A percentile compares a stretch with the other conserved stretches of the same genome.
These are phyloP conservation scores for Actias luna DNA, from an alignment of 2,888 invertebrate species.

Conservation along the genomic window DNA sequence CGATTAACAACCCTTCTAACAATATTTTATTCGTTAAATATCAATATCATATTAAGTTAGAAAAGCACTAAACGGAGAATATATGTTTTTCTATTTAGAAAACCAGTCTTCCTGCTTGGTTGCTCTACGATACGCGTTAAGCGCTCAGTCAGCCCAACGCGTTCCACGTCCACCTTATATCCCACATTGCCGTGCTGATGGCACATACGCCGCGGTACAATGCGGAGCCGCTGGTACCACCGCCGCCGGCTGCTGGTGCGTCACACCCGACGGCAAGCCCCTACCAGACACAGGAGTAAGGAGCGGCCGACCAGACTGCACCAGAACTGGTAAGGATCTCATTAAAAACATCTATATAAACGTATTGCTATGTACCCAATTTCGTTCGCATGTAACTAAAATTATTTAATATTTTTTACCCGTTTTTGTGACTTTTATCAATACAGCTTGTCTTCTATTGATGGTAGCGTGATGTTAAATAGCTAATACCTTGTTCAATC, in stretches of 20 bases:
- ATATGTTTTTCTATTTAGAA: slow-evolving; percentile 37
- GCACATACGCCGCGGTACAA: slow-evolving; percentile 92
- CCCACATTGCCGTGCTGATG: slow-evolving; percentile 91
- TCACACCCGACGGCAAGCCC: slow-evolving; percentile 91
- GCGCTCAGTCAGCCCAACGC: slow-evolving; percentile 57
- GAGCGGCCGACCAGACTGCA: slow-evolving; percentile 86
- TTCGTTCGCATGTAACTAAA: too few species aligned
- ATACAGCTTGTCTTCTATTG: too few species aligned
- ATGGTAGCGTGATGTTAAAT: too few species aligned
- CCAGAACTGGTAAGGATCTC: slow-evolving; percentile 60
- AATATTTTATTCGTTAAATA: too few species aligned
- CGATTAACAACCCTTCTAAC: too few species aligned
- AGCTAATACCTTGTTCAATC: too few species aligned
- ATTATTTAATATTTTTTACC: too few species aligned
- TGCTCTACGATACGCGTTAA: slow-evolving; percentile 65
- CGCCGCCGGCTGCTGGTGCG: slow-evolving; percentile 94
- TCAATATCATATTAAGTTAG: background rate
- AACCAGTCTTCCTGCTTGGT: slow-evolving; percentile 78
- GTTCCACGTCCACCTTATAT: slow-evolving; percentile 81
- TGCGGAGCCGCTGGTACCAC: slow-evolving; percentile 89
- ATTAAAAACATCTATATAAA: background rate
- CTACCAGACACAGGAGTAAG: slow-evolving; percentile 90
- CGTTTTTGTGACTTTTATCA: too few species aligned
- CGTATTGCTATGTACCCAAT: too few species aligned
- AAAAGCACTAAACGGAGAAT: background rate